Evolutionary conservation across 2,113 vertebrate species (phyloP), one percentile per base, ranked within the genome.

Genomic region (Chionis minor): DNA sequence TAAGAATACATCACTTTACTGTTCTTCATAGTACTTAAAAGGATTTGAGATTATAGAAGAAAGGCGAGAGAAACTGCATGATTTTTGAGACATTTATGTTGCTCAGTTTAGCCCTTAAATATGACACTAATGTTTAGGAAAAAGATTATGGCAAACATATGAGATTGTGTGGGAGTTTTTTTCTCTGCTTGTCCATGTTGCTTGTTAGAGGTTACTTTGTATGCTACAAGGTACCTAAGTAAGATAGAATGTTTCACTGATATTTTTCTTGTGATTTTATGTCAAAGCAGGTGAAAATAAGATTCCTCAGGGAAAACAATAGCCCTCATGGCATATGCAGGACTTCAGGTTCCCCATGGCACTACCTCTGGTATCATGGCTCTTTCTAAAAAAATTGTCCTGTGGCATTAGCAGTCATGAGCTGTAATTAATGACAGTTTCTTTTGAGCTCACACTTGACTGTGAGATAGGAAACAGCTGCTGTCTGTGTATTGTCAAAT

Each of bases 141-240:
- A 69, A 74, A 56, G 12, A 33, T 72, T 28, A 17, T 49, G 49
- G 5, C 12, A 67, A 10, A 8, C 1, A 0, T 18, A 4, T 3
- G 4, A 58, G 3, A 9, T 63, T 7, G 8, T 27, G 2, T 40
- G 24, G 19, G 26, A 32, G 9, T 49, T 61, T 18, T 86, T 35
- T 49, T 35, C 2, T 56, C 6, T 2, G 2, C 6, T 61, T 54
- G 3, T 51, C 18, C 3, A 0, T 30, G 9, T 56, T 81, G 32
- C 12, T 66, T 79, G 15, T 23, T 51, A 23, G 26, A 38, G 2
- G 13, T 73, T 78, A 16, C 3, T 55, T 9, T 26, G 5, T 22
- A 11, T 56, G 11, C 20, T 52, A 61, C 20, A 55, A 78, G 45
- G 24, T 63, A 66, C 4, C 10, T 67, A 18, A 38, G 6, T 19